Conservation (phyloP, 2,113 vertebrate genomes). For the Zapornia atra region DNA sequence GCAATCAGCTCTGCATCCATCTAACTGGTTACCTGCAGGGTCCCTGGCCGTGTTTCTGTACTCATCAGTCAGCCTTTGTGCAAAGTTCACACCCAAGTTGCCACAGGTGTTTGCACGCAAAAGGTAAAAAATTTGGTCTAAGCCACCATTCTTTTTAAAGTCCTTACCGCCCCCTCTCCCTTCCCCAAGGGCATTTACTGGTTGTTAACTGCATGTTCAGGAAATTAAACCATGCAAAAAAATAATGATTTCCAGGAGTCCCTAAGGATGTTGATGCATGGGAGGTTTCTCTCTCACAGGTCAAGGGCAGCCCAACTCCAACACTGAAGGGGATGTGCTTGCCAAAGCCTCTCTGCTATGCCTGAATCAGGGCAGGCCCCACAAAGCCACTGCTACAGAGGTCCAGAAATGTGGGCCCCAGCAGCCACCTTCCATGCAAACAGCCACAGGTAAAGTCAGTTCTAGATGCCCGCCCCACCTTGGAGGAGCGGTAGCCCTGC, state of each 20-base stretch:
- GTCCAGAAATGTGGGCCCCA: neutral
- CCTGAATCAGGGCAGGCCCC: neutral
- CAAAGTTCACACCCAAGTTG: neutral
- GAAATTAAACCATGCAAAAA: neutral
- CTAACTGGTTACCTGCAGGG: accelerated
- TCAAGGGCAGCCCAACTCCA: neutral
- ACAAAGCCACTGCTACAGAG: neutral
- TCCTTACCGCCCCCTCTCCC: accelerated
- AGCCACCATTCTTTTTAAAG: neutral
- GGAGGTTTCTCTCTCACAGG: neutral
- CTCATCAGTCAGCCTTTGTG: neutral
- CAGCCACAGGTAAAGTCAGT: neutral
- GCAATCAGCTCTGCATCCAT: neutral
- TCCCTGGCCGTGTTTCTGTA: neutral
- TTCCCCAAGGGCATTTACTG: neutral
- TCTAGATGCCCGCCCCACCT: neutral
- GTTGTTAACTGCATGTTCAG: neutral
- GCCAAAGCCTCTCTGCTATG: neutral
- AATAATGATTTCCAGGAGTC: neutral
- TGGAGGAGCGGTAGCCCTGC: neutral
- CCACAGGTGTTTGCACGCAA: neutral
- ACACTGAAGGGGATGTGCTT: neutral
- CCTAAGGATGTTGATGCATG: neutral
- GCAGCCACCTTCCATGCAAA: neutral
- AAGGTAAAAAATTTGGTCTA: neutral